Conservation (phyloP, 23 tunicate genomes). For the Ascidia mentula region DNA sequence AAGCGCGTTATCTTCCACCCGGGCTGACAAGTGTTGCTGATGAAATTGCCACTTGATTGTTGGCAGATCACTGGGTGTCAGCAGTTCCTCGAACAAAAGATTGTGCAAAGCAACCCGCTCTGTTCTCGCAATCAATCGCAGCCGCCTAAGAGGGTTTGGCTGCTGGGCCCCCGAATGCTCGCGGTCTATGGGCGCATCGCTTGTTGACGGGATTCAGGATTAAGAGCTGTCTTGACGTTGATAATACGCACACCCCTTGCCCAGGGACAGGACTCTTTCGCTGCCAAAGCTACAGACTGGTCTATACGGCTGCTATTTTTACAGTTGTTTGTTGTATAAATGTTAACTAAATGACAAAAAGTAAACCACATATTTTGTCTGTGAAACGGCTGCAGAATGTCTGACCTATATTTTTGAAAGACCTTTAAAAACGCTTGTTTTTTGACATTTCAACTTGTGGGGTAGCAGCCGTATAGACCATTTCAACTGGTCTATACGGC, state of each 20-base stretch:
- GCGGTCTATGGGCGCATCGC: not conserved
- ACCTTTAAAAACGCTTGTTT: too few species aligned
- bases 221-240: slow-evolving; percentile 7
- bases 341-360: too few species aligned
- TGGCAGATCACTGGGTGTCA: slow-evolving; percentile 6
- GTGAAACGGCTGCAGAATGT: not conserved
- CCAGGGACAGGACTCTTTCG: slow-evolving; percentile 3
- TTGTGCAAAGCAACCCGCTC: too few species aligned
- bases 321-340: too few species aligned
- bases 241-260: not conserved
- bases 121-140: not conserved
- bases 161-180: not conserved
- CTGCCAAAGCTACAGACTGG: too few species aligned
- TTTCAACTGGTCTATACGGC: too few species aligned
- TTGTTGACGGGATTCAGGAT: slow-evolving; percentile 5
- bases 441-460: too few species aligned
- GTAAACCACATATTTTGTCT: too few species aligned
- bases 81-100: not conserved
- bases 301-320: too few species aligned
- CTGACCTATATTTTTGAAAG: not conserved
- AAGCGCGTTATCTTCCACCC: not conserved
- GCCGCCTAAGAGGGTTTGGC: slow-evolving; percentile 11
- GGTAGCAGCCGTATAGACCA: too few species aligned
- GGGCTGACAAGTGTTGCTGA: slow-evolving; percentile 12
- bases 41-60: slow-evolving; percentile 10